A percentile compares a stretch with the other conserved stretches of the same genome.
Evolutionary conservation across 1,140 invertebrate genomes (phyloP).

Genomic region (Planococcus citri): DNA sequence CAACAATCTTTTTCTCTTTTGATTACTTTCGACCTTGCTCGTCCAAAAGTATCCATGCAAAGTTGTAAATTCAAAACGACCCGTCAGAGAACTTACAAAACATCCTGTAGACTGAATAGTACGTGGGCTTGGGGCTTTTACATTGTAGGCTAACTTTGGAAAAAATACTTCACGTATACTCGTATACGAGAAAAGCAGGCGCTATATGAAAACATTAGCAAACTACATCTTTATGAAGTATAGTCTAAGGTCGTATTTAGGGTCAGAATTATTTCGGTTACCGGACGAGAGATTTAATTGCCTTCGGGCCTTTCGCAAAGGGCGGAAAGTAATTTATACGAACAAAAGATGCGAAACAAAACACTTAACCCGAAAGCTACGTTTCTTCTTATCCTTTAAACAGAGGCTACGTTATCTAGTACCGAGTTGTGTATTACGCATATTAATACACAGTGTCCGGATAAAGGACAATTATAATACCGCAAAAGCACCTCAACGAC

Average conservation of each 20-base stretch:
- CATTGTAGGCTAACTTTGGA: no score
- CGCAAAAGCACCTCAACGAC: constrained; percentile 1
- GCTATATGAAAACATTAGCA: no score
- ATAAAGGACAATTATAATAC: constrained; percentile 8
- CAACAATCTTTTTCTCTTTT: no score
- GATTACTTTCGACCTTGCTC: no score
- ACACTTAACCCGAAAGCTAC: constrained; percentile 6
- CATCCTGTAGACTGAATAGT: no score
- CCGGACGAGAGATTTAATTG: constrained; percentile 1
- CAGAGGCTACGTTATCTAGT: background rate
- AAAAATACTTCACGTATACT: no score
- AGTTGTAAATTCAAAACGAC: no score
- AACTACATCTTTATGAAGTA: background rate
- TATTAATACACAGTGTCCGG: constrained; percentile 6
- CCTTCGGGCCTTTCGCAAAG: background rate
- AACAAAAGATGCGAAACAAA: constrained; percentile 7
- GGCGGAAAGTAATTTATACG: constrained; percentile 1
- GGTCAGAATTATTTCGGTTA: background rate
- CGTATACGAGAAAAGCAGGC: no score
- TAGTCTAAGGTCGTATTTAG: background rate
- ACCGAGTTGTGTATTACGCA: constrained; percentile 1
- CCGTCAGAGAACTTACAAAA: no score
- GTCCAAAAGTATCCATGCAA: no score
- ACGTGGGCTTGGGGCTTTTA: no score
- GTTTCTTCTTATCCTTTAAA: background rate